phyloP scores from a whole-genome alignment of 1,140 invertebrate genomes.

The Saccostrea cuccullata region DNA sequence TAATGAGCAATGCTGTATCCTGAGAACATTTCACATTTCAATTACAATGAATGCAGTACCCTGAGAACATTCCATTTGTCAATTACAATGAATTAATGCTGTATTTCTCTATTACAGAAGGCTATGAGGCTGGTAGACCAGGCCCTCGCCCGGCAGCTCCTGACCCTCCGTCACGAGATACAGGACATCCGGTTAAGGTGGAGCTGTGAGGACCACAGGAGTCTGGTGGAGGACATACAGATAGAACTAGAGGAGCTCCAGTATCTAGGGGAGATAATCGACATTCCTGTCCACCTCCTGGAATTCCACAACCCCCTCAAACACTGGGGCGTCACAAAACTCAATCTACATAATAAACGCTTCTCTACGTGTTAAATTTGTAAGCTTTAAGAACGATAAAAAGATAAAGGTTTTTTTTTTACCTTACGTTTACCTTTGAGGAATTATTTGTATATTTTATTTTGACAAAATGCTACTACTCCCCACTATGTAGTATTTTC shows the following conservation, averaged over 20 bases:
- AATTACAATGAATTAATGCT: no score
- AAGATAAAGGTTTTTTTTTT: background rate
- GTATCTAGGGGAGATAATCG: conserved; percentile 67
- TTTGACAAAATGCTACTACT: no score
- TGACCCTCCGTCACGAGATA: conserved; percentile 66
- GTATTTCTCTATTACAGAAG: conserved; percentile 54
- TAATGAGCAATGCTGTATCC: no score
- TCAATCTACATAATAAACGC: conserved; percentile 65
- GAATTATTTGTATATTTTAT: no score
- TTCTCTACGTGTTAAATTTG: conserved; percentile 66
- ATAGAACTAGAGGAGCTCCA: conserved; percentile 64
- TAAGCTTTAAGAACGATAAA: background rate
- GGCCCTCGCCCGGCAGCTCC: conserved; percentile 64
- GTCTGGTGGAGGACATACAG: conserved; percentile 66
- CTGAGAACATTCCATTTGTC: no score
- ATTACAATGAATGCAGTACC: no score
- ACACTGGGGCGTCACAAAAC: conserved; percentile 66
- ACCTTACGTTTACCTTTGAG: no score
- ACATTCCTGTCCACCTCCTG: conserved; percentile 57
- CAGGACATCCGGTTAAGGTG: conserved; percentile 65
- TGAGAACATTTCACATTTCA: no score
- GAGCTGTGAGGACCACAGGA: conserved; percentile 66
- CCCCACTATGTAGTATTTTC: no score
- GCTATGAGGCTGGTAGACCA: conserved; percentile 67
- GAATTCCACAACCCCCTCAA: conserved; percentile 59